Base-by-base conservation (phyloP, 92 coral and sea anemone species). In the Diadumene lineata region DNA sequence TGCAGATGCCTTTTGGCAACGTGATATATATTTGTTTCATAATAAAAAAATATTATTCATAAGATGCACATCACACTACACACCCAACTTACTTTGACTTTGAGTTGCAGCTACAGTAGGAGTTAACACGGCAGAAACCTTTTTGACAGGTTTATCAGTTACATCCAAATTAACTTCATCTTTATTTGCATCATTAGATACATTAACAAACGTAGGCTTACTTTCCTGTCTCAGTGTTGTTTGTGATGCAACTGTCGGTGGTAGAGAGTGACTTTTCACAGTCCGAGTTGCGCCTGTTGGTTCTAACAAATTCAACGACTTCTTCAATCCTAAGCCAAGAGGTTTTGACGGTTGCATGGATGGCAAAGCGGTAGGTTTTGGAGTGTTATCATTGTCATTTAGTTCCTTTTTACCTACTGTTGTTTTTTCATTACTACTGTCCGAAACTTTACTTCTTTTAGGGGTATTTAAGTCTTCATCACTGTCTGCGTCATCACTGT, bases 171-270 rank as follows among this genome's bases (percentile, higher is more conserved):
- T 73, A 15, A 74, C 69, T 26, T 84, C 85, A 73, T 64, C 82
- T 26, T 68, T 69, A 50, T 66, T 53, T 16, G 19, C 69, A 18
- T 50, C 13, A 38, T 13, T 50, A 44, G 86, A 80, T 63, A 74
- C 46, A 68, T 84, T 87, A 2, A 87, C 71, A 50, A 81, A 24
- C n/a, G 89, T 73, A 11, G 92, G 89, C 57, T 66, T 50, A 27
- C 46, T 60, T 25, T 63, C 9, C 15, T 60, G 28, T n/a, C 11
- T 11, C 18, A 48, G 55, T 21, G 77, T 34, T 57, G 50, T 51
- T 25, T 30, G 25, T 50, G 78, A 69, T 28, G 43, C 68, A 28
- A 30, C 68, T 1, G 38, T 62, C 19, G 68, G 43, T 19, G 72
- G 22, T 34, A 81, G 86, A 16, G 64, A 60, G 21, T 76, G 60